These are phyloP conservation scores for Podarcis cretensis DNA, from an alignment of 2,113 vertebrate genomes.

Conservation along the genomic window DNA sequence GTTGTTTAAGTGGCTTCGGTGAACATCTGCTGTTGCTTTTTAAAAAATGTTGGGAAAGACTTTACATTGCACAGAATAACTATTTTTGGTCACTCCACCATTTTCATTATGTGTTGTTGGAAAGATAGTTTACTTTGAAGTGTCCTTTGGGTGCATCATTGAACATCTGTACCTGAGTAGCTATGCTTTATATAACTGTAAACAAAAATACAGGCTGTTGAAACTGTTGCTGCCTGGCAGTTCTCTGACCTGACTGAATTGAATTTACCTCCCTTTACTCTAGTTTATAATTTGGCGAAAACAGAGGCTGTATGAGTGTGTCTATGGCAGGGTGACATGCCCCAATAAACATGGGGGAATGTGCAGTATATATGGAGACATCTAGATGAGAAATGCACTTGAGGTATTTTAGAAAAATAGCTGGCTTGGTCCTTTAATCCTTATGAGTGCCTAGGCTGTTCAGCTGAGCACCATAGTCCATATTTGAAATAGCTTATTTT, in stretches of 20 bases:
- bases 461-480: too few species aligned
- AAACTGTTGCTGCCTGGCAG: not conserved
- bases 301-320: not conserved
- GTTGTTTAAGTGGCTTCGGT: slow-evolving; percentile 19
- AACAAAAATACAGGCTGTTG: not conserved
- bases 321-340: not conserved
- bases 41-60: slow-evolving; percentile 44
- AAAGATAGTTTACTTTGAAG: slow-evolving; percentile 38
- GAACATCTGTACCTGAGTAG: not conserved
- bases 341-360: not conserved
- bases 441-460: too few species aligned
- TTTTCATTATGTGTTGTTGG: slow-evolving; percentile 5
- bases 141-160: not conserved
- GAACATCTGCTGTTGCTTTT: slow-evolving; percentile 51
- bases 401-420: not conserved
- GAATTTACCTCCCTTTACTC: not conserved
- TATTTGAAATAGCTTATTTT: too few species aligned
- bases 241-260: not conserved
- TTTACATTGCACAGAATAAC: slow-evolving; percentile 22
- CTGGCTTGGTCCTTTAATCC: not conserved
- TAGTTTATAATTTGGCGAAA: not conserved
- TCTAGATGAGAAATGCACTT: not conserved
- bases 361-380: not conserved
- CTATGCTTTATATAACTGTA: slow-evolving; percentile 15
- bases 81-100: slow-evolving; percentile 33